A percentile compares a stretch with the other conserved stretches of the same genome.
These are phyloP conservation scores for Enteromius thamalakanensis DNA, from an alignment of 2,797 vertebrate species.

Conservation along the genomic window DNA sequence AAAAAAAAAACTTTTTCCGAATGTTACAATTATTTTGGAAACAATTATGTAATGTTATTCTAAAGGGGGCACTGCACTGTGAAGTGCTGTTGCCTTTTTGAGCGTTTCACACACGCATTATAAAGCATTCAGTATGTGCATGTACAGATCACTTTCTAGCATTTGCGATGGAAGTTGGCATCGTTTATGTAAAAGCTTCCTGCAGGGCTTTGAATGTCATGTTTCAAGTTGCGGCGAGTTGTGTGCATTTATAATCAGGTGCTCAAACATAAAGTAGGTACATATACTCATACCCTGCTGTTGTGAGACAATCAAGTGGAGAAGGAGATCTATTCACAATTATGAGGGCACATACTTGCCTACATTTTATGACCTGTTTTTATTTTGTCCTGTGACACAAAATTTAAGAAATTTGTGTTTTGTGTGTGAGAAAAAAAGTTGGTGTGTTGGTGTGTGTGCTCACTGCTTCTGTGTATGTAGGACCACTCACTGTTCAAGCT, in stretches of 20 bases:
- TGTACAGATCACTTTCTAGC: not conserved
- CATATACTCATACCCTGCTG: not conserved
- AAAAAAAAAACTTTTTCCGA: not conserved
- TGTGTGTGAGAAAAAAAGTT: slow-evolving; percentile 14
- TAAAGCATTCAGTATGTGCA: not conserved
- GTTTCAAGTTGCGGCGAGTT: not conserved
- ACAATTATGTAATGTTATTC: not conserved
- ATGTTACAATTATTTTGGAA: not conserved
- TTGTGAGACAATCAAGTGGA: not conserved
- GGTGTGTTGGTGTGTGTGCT: not conserved
- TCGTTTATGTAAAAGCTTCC: not conserved
- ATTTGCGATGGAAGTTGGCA: not conserved
- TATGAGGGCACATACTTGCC: not conserved
- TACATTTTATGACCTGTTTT: not conserved
- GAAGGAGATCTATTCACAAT: slow-evolving; percentile 6
- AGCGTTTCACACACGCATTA: not conserved
- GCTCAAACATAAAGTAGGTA: slow-evolving; percentile 1
- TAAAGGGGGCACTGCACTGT: not conserved
- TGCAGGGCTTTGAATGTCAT: not conserved
- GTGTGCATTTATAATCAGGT: slow-evolving; percentile 4
- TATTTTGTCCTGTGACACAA: not conserved
- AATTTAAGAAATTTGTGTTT: not conserved
- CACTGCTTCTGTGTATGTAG: not conserved
- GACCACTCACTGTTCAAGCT: slow-evolving; percentile 28
- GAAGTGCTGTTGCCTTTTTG: not conserved